These are phyloP conservation scores for Molossus molossus DNA, from an alignment of 2,797 vertebrate genomes.

Conservation along the genomic window DNA sequence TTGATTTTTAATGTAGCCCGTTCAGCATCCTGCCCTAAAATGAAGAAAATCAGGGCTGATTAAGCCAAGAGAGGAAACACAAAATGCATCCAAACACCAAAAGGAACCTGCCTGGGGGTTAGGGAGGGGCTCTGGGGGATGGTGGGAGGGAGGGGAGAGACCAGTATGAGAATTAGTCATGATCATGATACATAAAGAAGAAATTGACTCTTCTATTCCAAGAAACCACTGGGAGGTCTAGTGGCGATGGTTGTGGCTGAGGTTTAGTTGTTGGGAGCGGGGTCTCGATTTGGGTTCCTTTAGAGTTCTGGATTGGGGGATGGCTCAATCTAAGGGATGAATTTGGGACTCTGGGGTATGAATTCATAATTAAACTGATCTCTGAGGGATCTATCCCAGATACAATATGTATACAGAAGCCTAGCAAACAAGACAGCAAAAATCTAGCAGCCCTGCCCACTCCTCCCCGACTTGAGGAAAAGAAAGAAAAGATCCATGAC, in stretches of 20 bases:
- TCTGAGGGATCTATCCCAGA: slow-evolving; percentile 81
- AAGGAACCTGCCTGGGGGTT: slow-evolving; percentile 92
- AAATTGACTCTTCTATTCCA: slow-evolving; percentile 83
- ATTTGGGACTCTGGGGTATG: slow-evolving; percentile 74
- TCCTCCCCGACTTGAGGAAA: slow-evolving; percentile 45
- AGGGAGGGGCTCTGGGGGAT: slow-evolving; percentile 90
- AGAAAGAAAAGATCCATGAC: background rate
- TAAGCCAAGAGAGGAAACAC: slow-evolving; percentile 88
- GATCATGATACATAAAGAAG: slow-evolving; percentile 88
- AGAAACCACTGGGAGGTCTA: slow-evolving; percentile 70
- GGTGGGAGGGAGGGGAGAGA: slow-evolving; percentile 91
- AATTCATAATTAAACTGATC: slow-evolving; percentile 80
- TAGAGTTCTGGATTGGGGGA: slow-evolving; percentile 69
- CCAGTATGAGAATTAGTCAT: slow-evolving; percentile 89
- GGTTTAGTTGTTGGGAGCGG: slow-evolving; percentile 32
- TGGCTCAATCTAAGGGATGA: slow-evolving; percentile 71
- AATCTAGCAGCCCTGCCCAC: slow-evolving; percentile 36
- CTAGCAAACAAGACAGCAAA: slow-evolving; percentile 82
- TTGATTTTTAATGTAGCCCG: slow-evolving; percentile 94
- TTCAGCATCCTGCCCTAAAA: slow-evolving; percentile 94
- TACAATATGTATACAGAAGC: slow-evolving; percentile 87
- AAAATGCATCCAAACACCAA: slow-evolving; percentile 91
- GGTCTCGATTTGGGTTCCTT: slow-evolving; percentile 79
- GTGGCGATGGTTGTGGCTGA: slow-evolving; percentile 30
- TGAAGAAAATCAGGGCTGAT: slow-evolving; percentile 89